Base-by-base conservation (phyloP, 64 coral and sea anemone species). In the Pocillopora verrucosa region DNA sequence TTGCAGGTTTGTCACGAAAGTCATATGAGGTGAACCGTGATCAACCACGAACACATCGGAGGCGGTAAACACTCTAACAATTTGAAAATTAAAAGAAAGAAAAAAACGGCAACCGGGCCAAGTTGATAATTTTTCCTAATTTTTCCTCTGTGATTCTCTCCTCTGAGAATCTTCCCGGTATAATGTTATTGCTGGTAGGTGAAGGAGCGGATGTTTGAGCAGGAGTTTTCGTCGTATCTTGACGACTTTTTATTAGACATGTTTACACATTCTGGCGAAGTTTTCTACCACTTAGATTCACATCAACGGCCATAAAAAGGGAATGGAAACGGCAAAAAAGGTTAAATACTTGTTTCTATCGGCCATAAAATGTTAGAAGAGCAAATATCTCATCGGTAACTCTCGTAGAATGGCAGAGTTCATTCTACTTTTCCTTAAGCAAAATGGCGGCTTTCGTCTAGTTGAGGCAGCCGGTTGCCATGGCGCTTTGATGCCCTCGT, bases 121-220 rank as follows among this genome's bases (percentile, higher is more conserved):
- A 30, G 30, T 30, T 30, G 30, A 30, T 30, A 30, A 30, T 30
- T 30, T 30, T 30, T 30, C 30, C 30, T 30, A 30, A 30, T 30
- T 30, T 30, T 30, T 30, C 30, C 30, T 30, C 30, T 30, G 30
- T 30, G 30, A 30, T 30, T 30, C 30, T 30, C 30, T 30, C 90
- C 74, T 98, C 96, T 59, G 91, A 93, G 72, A 95, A 98, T 93
- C 93, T 91, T 85, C 96, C 96, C 11, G 96, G 96, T 25, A 98
- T 91, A 70, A 98, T 95, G 58, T 98, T 93, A 87, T 98, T 98
- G 73, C 88, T 95, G 62, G 93, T 87, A 45, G 93, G 90, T 22
- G 91, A 83, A 2, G 93, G 90, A 65, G 93, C 82, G 58, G 86
- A 73, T 86, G 91, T 36, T 88, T 98, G 96, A 73, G 96, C 90